Percentiles rank a stretch among this genome's conserved stretches.
Evolutionary conservation across 2,888 invertebrate genomes (phyloP).

Genomic region (Sabatieria punctata): DNA sequence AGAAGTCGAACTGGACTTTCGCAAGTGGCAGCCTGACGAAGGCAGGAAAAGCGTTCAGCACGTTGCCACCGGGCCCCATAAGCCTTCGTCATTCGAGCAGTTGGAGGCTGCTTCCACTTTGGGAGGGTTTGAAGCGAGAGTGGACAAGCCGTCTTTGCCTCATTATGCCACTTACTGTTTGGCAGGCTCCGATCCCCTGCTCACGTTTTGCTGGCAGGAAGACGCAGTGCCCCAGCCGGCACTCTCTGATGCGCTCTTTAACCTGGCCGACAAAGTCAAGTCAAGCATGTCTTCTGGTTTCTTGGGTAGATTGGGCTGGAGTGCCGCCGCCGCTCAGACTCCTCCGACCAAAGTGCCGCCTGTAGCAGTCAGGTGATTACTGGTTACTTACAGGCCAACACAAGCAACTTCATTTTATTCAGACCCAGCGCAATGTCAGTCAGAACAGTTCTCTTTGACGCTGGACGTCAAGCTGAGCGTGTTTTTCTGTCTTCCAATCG

Average conservation of each 20-base stretch:
- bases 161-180: not conserved
- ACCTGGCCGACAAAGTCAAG: not conserved
- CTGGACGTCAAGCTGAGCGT: conserved; percentile 53
- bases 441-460: conserved; percentile 55
- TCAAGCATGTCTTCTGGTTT: not conserved
- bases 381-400: not conserved
- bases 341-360: not conserved
- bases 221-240: not conserved
- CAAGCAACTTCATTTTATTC: too few relatives aligned
- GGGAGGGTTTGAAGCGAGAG: conserved; percentile 41
- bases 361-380: not conserved
- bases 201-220: not conserved
- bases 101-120: conserved; percentile 59
- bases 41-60: too few relatives aligned
- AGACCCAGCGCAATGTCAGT: not conserved
- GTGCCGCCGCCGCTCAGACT: not conserved
- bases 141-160: not conserved
- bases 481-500: conserved; percentile 62
- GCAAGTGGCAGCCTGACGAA: too few relatives aligned
- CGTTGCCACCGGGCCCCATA: conserved; percentile 21
- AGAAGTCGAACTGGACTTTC: too few relatives aligned
- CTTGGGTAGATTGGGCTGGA: not conserved
- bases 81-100: conserved; percentile 64
- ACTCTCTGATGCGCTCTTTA: not conserved
- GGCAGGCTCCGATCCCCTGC: not conserved